These are phyloP conservation scores for Onychorhynchus coronatus DNA, from an alignment of 2,113 vertebrate species.

Conservation along the genomic window DNA sequence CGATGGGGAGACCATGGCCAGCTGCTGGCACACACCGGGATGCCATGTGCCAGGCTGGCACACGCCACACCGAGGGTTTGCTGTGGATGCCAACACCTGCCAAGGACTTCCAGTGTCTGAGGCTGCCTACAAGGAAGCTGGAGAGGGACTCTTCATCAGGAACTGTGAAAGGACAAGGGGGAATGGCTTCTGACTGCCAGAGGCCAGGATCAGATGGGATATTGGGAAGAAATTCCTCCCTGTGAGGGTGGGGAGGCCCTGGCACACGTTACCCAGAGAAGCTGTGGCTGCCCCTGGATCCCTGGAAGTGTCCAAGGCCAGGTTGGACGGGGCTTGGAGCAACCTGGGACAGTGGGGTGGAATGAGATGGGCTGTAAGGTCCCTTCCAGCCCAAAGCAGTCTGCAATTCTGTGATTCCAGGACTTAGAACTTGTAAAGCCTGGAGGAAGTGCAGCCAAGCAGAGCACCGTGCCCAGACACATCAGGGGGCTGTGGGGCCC, in stretches of 20 bases:
- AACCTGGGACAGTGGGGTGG: neutral
- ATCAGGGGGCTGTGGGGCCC: rapidly evolving
- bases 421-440: neutral
- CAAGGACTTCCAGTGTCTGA: rapidly evolving
- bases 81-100: rapidly evolving
- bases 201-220: neutral
- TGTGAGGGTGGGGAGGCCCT: rapidly evolving
- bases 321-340: neutral
- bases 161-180: neutral
- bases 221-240: neutral
- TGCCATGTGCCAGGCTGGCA: neutral
- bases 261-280: neutral
- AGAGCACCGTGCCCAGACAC: rapidly evolving
- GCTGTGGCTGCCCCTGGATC: neutral
- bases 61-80: rapidly evolving
- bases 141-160: neutral
- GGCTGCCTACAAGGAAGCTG: neutral
- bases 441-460: neutral
- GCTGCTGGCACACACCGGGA: rapidly evolving
- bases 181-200: neutral
- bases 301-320: neutral
- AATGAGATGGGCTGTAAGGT: neutral
- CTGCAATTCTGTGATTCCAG: neutral
- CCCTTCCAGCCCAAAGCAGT: neutral
- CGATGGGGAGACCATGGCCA: rapidly evolving